Percentiles rank a stretch among this genome's conserved stretches.
Conservation (phyloP, 2,888 invertebrate species). For the Keiferia lycopersicella region DNA sequence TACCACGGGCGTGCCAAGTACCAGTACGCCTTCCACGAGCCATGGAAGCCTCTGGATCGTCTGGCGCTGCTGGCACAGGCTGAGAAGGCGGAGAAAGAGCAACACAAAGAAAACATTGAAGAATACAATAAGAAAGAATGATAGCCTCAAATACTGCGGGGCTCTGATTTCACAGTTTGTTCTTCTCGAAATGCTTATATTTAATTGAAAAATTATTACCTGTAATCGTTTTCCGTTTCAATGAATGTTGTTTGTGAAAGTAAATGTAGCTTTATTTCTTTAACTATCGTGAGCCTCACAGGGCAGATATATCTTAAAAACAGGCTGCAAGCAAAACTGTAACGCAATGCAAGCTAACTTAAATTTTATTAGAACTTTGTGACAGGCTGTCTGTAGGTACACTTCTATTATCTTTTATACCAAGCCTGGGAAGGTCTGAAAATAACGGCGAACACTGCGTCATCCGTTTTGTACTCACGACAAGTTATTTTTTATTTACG, state of each 20-base stretch:
- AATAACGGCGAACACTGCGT: too few relatives aligned
- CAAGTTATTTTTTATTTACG: too few relatives aligned
- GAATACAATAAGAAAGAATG: not conserved
- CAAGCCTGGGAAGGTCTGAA: too few relatives aligned
- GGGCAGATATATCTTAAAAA: not conserved
- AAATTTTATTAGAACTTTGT: too few relatives aligned
- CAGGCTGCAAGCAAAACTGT: not conserved
- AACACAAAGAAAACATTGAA: slow-evolving; percentile 30
- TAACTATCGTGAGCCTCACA: not conserved
- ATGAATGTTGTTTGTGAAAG: not conserved
- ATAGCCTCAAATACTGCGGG: slow-evolving; percentile 33
- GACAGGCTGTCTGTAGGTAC: too few relatives aligned
- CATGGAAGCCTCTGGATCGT: slow-evolving; percentile 70
- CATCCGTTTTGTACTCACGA: too few relatives aligned
- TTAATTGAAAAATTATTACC: not conserved
- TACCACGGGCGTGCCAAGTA: slow-evolving; percentile 68
- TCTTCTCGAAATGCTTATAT: not conserved
- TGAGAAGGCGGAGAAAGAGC: slow-evolving; percentile 52
- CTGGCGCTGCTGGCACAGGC: slow-evolving; percentile 59
- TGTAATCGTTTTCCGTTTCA: not conserved
- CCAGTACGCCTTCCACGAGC: slow-evolving; percentile 73
- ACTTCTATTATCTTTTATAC: too few relatives aligned
- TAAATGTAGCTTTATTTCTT: not conserved
- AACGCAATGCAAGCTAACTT: not conserved
- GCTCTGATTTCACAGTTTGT: slow-evolving; percentile 54